These are phyloP conservation scores for Triplophysa siluroides DNA, from an alignment of 2,113 vertebrate species.

Conservation along the genomic window DNA sequence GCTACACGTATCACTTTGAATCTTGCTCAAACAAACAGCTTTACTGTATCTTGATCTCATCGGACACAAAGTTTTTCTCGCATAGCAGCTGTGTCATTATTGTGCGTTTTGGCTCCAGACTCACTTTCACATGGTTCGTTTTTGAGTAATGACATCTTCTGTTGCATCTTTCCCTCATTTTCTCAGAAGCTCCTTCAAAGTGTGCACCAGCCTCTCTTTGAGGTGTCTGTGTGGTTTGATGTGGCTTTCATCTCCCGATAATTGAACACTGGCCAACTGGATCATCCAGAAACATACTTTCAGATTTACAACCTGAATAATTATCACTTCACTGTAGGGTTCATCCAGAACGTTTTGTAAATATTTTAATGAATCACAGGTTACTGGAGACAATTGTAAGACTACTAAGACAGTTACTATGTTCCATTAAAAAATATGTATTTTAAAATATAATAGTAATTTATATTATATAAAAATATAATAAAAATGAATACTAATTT, in stretches of 20 bases:
- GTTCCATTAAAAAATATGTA: too few relatives aligned
- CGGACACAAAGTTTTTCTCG: neutral
- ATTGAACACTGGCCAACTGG: neutral
- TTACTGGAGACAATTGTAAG: too few relatives aligned
- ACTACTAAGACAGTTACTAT: too few relatives aligned
- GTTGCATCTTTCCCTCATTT: neutral
- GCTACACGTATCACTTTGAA: neutral
- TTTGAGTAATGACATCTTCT: neutral
- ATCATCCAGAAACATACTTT: too few relatives aligned
- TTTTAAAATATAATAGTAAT: too few relatives aligned
- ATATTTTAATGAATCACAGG: neutral
- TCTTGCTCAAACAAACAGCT: neutral
- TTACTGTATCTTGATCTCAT: neutral
- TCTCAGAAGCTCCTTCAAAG: neutral
- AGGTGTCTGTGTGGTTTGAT: constrained; percentile 1
- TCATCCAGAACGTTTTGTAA: neutral
- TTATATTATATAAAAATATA: too few relatives aligned
- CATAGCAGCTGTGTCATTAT: neutral
- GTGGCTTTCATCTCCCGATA: constrained; percentile 3
- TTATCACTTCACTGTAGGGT: neutral
- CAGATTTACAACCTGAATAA: neutral
- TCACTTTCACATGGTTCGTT: neutral
- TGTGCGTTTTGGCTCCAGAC: neutral
- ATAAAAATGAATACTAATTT: too few relatives aligned
- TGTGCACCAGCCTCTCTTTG: neutral